Conservation (phyloP, 2,888 invertebrate genomes). For the Metalampra italica region DNA sequence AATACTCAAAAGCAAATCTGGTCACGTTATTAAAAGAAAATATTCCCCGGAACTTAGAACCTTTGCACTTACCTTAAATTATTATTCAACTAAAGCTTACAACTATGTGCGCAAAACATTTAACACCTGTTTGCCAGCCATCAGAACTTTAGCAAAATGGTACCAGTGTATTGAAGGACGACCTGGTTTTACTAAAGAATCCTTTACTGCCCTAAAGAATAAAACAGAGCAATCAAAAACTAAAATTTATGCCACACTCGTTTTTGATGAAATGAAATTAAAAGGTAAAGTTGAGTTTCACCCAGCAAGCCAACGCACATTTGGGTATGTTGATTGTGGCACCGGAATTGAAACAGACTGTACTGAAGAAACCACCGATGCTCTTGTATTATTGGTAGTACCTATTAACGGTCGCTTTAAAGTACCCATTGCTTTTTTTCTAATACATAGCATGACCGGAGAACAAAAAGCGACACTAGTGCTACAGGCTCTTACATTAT, state of each 20-base stretch:
- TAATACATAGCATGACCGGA: background rate
- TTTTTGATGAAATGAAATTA: constrained; percentile 17
- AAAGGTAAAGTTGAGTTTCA: constrained; percentile 6
- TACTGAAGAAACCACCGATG: constrained; percentile 6
- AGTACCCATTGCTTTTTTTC: constrained; percentile 5
- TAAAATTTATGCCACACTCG: constrained; percentile 2
- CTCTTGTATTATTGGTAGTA: constrained; percentile 3
- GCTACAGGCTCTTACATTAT: background rate
- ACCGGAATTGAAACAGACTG: constrained; percentile 6
- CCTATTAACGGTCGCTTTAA: background rate
- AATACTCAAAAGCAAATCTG: constrained; percentile 2
- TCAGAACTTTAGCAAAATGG: constrained; percentile 21
- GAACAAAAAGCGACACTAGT: background rate
- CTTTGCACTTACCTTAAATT: constrained; percentile 8
- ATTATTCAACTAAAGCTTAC: constrained; percentile 20
- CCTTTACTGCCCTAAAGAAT: constrained; percentile 11
- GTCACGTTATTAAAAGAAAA: constrained; percentile 2
- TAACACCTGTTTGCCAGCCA: constrained; percentile 7
- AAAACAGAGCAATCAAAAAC: constrained; percentile 1
- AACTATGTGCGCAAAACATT: constrained; percentile 22
- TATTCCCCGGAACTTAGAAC: constrained; percentile 9
- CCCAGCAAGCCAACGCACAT: background rate
- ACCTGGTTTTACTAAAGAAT: constrained; percentile 19
- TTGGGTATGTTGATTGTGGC: constrained; percentile 15
- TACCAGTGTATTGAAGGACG: constrained; percentile 16